Evolutionary conservation across 2,888 invertebrate species (phyloP).

Genomic region (Campoplex nolae): DNA sequence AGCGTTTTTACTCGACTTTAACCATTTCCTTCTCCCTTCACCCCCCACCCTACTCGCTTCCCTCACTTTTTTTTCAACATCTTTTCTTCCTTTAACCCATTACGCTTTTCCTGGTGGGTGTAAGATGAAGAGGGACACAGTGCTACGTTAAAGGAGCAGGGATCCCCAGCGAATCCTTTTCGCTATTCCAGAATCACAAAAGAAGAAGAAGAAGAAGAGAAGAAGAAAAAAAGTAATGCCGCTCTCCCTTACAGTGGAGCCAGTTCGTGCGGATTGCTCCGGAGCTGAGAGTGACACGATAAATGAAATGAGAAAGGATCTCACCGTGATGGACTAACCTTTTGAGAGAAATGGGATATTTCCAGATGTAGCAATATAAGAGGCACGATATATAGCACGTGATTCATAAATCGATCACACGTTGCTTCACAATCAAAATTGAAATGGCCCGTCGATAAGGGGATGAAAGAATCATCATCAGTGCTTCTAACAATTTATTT

Average conservation of each 20-base stretch:
- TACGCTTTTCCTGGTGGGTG: background rate
- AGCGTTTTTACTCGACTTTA: conserved; percentile 59
- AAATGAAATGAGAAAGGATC: background rate
- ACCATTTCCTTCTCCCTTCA: conserved; percentile 21
- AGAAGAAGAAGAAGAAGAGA: conserved; percentile 6
- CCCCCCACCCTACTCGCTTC: background rate
- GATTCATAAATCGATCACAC: background rate
- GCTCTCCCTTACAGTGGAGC: background rate
- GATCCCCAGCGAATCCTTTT: conserved; percentile 26
- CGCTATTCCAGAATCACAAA: conserved; percentile 21
- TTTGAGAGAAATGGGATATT: conserved; percentile 50
- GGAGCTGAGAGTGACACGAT: conserved; percentile 20
- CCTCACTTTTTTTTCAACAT: background rate
- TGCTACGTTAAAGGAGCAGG: conserved; percentile 36
- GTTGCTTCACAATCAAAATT: background rate
- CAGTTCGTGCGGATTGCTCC: background rate
- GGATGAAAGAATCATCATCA: background rate
- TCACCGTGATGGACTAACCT: background rate
- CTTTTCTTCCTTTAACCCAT: background rate
- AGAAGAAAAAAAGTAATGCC: background rate
- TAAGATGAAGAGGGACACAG: conserved; percentile 23
- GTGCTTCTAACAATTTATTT: background rate
- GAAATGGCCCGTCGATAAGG: background rate
- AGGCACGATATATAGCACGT: background rate
- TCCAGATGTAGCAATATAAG: conserved; percentile 37